Evolutionary conservation across 2,888 invertebrate genomes (phyloP), one percentile per base, ranked within the genome.

Genomic region (Cosmia pyralina): DNA sequence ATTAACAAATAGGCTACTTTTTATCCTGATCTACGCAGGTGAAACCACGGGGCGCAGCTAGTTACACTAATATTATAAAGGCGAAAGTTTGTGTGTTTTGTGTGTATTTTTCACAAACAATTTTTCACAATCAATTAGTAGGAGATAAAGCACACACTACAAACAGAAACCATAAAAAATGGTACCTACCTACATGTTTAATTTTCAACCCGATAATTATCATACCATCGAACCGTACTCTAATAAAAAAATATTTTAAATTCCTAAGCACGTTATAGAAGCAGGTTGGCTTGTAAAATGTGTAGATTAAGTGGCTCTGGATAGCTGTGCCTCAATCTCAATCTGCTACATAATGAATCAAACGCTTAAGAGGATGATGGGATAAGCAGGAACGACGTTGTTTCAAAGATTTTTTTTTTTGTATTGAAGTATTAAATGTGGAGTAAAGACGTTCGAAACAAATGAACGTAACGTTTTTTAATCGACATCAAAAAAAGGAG

Each of bases 271-370:
- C 74, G 77, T 69, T 72, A 78, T 59, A 60, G n/a, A 69, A 53
- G 73, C 66, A 77, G 65, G 64, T 72, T 75, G 75, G 70, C 64
- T 71, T 65, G 66, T 80, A 57, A 77, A 77, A 62, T 63, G 46
- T 60, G 41, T 46, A 75, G 67, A 75, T 77, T 77, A 81, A 79
- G 69, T 70, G 62, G 62, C 76, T 75, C 52, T 34, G 38, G 71
- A 73, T 74, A 69, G 60, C 64, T 60, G 52, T 71, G 74, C 57
- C 66, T 58, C 75, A 67, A 74, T 77, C 28, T 28, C 28, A 28
- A 75, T 72, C 73, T 71, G 38, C 28, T 75, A 60, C 63, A 78
- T 72, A 84, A 77, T 74, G 66, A 72, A 85, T 85, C 76, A 82
- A 77, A 79, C 63, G 77, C 69, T 85, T 75, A 74, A 55, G 67